Evolutionary conservation across 2,797 vertebrate genomes (phyloP).

Genomic region (Galago senegalensis): DNA sequence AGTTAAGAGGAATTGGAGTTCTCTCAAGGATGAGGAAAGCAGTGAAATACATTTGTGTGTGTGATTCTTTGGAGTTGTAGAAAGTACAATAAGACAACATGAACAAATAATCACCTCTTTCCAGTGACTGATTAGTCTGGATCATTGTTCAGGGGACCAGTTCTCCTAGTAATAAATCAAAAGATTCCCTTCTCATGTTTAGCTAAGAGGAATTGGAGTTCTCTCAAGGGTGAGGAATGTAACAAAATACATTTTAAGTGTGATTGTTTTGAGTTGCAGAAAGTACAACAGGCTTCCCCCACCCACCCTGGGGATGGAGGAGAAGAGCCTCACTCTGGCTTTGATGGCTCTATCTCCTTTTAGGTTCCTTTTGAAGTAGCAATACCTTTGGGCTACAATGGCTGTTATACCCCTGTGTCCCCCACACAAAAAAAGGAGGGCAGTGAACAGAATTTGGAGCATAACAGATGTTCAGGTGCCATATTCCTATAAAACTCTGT

Average conservation of each 20-base stretch:
- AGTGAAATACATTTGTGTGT: neutral
- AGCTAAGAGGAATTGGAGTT: neutral
- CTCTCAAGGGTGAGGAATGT: neutral
- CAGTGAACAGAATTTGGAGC: neutral
- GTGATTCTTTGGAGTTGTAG: neutral
- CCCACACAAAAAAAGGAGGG: neutral
- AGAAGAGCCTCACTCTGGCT: neutral
- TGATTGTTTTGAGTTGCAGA: neutral
- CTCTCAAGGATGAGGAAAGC: neutral
- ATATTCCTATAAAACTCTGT: neutral
- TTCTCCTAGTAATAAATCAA: neutral
- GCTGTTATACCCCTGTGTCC: neutral
- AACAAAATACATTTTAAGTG: neutral
- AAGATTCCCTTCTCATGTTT: neutral
- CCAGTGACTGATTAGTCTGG: neutral
- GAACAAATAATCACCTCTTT: neutral
- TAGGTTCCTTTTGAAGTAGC: neutral
- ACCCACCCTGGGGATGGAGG: neutral
- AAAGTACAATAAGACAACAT: neutral
- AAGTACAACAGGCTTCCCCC: neutral
- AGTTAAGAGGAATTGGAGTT: neutral
- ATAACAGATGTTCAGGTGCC: neutral
- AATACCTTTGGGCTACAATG: neutral
- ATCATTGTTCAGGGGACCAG: neutral
- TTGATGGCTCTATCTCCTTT: neutral